phyloP scores from a whole-genome alignment of 2,113 vertebrate genomes.

The Sceloporus undulatus region DNA sequence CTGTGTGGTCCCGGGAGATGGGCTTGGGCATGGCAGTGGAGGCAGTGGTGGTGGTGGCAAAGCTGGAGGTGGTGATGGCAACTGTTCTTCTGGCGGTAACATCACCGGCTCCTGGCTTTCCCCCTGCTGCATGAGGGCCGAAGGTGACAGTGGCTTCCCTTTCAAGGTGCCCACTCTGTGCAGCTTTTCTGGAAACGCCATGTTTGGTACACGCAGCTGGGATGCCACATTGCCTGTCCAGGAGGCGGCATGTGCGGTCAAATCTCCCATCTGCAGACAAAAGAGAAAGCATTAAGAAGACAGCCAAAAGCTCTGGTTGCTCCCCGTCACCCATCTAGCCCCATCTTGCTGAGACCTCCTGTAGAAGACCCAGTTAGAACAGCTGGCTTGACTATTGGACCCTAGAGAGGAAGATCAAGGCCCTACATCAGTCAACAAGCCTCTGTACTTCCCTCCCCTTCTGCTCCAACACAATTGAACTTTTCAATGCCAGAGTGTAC shows the following conservation, averaged over 20 bases:
- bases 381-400: too few species aligned
- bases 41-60: slow-evolving; percentile 3
- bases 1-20: not conserved
- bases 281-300: not conserved
- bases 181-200: slow-evolving; percentile 78
- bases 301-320: not conserved
- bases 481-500: too few species aligned
- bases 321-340: too few species aligned
- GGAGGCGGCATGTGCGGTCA: slow-evolving; percentile 91
- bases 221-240: slow-evolving; percentile 91
- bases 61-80: not conserved
- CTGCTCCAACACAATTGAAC: too few species aligned
- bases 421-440: too few species aligned
- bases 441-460: too few species aligned
- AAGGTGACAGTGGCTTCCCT: slow-evolving; percentile 30
- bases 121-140: slow-evolving; percentile 11
- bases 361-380: too few species aligned
- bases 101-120: not conserved
- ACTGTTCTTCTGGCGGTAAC: not conserved
- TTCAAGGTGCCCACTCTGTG: slow-evolving; percentile 79
- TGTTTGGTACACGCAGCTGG: slow-evolving; percentile 85
- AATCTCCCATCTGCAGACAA: slow-evolving; percentile 86
- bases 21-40: not conserved
- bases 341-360: too few species aligned
- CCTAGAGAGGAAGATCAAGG: too few species aligned